Evolutionary conservation across 1,140 invertebrate species (phyloP).

Genomic region (Zaprionus ghesquierei): DNA sequence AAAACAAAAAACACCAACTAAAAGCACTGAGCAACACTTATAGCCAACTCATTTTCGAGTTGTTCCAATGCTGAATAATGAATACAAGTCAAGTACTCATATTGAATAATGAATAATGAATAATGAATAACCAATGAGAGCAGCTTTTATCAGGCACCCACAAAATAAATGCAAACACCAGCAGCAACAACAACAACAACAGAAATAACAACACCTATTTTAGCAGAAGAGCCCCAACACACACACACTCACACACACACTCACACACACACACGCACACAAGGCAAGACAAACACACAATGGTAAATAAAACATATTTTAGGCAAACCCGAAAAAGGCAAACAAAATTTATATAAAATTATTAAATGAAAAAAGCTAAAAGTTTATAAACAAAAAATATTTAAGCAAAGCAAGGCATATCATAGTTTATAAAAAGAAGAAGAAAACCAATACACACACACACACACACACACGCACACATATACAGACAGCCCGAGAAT

Average conservation of each 20-base stretch:
- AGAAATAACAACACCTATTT: constrained; percentile 65
- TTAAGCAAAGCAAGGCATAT: constrained; percentile 80
- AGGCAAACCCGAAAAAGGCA: constrained; percentile 53
- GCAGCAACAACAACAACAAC: constrained; percentile 39
- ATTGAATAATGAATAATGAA: constrained; percentile 26
- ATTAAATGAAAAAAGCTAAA: constrained; percentile 47
- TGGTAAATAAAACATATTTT: constrained; percentile 62
- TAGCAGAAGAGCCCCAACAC: constrained; percentile 39
- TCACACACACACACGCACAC: constrained; percentile 16
- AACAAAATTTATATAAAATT: constrained; percentile 49
- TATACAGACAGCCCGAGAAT: constrained; percentile 5
- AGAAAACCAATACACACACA: constrained; percentile 24
- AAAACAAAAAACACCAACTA: too few relatives aligned
- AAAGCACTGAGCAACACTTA: constrained; percentile 72
- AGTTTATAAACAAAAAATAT: constrained; percentile 63
- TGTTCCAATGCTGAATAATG: constrained; percentile 68
- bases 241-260: constrained; percentile 35
- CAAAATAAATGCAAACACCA: constrained; percentile 80
- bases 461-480: constrained; percentile 14
- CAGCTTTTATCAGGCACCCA: constrained; percentile 74
- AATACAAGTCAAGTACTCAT: constrained; percentile 51
- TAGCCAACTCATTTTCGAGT: constrained; percentile 69
- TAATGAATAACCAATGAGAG: constrained; percentile 41
- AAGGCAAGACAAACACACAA: too few relatives aligned
- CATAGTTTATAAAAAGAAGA: constrained; percentile 73